Evolutionary conservation across 2,113 vertebrate species (phyloP).

Genomic region (Taxidea taxus): DNA sequence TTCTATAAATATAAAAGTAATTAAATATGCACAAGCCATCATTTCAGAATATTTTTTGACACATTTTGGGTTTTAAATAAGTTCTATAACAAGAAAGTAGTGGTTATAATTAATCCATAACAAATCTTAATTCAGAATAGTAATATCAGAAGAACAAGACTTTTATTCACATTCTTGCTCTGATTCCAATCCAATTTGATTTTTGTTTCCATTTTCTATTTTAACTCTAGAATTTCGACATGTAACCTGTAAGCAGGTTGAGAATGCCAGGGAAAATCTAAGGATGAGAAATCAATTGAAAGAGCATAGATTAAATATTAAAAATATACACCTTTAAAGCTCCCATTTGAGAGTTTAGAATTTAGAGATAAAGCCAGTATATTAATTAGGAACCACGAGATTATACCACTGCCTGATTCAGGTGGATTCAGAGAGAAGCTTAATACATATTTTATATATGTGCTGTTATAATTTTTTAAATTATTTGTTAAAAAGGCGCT

Average conservation of each 20-base stretch:
- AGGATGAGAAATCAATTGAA: neutral
- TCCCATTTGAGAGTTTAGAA: neutral
- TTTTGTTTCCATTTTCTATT: neutral
- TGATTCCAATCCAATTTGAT: neutral
- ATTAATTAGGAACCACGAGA: neutral
- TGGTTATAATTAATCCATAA: neutral
- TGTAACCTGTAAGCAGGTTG: neutral
- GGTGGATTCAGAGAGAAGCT: neutral
- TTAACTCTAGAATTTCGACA: neutral
- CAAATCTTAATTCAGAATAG: neutral
- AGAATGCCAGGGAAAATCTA: neutral
- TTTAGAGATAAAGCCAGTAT: neutral
- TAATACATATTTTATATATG: neutral
- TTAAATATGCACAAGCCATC: neutral
- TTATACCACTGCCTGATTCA: neutral
- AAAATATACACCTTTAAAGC: neutral
- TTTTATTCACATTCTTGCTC: neutral
- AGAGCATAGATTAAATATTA: neutral
- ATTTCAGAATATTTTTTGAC: neutral
- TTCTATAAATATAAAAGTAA: neutral
- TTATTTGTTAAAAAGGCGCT: neutral
- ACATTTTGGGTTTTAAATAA: neutral
- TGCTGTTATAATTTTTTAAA: neutral
- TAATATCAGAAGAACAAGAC: neutral
- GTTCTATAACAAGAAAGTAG: neutral